Base-by-base conservation (phyloP, 2,888 invertebrate genomes). In the Plutella xylostella region DNA sequence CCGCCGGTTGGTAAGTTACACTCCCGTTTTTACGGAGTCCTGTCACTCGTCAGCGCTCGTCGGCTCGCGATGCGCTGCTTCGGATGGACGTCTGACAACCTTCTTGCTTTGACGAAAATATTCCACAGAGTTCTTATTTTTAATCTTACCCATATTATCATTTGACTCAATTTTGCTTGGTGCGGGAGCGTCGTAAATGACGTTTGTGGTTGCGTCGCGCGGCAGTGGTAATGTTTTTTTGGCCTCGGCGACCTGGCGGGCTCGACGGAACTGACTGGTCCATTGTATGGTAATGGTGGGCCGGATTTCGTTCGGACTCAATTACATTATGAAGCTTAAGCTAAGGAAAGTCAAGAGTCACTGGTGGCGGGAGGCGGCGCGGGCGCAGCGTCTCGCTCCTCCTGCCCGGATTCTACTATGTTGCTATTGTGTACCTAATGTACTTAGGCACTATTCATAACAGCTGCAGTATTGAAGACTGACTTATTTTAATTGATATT, bases 241-340 rank as follows among this genome's bases (percentile, higher is more conserved):
- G 80, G 72, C 79, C 72, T 68, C 74, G 60, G 54, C 78, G 82
- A 79, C 79, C 80, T 74, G 78, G 70, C 75, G 77, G 72, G 70
- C 74, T 65, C 78, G 68, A 68, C 79, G 80, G 78, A 78, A 79
- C 79, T 69, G 76, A 70, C 72, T 72, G 63, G 65, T 64, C 80
- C 71, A 83, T 83, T 83, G 82, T 83, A 83, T 83, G 83, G 70
- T 82, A 83, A 83, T 83, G 68, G 69, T 62, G 65, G 74, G 65
- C 77, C 78, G 83, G 80, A 82, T 82, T 83, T 79, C 67, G 79
- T 82, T 78, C 72, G 76, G 63, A 75, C 79, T 72, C 82, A 83
- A 83, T 82, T 83, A 83, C 77, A 82, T 80, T 80, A 82, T 78
- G 80, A 78, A 78, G 80, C 78, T 76, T 72, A 73, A 72, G 68